Evolutionary conservation across 2,113 vertebrate genomes (phyloP).

Genomic region (Daubentonia madagascariensis): DNA sequence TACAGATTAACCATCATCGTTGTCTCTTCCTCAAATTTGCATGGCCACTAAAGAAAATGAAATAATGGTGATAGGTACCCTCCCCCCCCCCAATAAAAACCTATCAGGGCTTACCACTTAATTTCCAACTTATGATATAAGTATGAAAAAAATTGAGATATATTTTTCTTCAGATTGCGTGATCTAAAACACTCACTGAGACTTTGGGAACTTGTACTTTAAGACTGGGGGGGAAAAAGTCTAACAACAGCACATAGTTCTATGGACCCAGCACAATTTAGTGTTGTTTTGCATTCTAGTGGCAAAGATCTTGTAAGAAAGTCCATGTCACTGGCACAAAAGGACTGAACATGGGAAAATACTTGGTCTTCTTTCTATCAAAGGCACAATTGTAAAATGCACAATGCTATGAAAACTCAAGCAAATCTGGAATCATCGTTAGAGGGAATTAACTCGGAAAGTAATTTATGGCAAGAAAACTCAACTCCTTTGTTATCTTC

Average conservation of each 20-base stretch:
- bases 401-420: slow-evolving; percentile 74
- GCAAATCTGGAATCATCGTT: slow-evolving; percentile 81
- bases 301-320: slow-evolving; percentile 75
- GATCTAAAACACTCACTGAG: background rate
- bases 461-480: slow-evolving; percentile 81
- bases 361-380: slow-evolving; percentile 68
- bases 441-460: slow-evolving; percentile 81
- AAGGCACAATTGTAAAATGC: slow-evolving; percentile 72
- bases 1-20: background rate
- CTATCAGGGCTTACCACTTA: background rate
- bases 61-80: background rate
- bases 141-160: background rate
- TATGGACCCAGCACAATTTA: slow-evolving; percentile 73
- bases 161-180: background rate
- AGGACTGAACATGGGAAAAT: slow-evolving; percentile 76
- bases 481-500: slow-evolving; percentile 80
- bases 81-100: background rate
- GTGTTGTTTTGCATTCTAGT: slow-evolving; percentile 75
- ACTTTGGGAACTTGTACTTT: slow-evolving; percentile 55
- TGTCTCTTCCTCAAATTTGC: background rate
- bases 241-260: background rate
- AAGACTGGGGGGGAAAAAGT: slow-evolving; percentile 8
- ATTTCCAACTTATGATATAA: slow-evolving; percentile 17
- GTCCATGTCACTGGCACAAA: slow-evolving; percentile 73
- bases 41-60: background rate